These are phyloP conservation scores for Anaspis maculata DNA, from an alignment of 2,888 invertebrate species.

Conservation along the genomic window DNA sequence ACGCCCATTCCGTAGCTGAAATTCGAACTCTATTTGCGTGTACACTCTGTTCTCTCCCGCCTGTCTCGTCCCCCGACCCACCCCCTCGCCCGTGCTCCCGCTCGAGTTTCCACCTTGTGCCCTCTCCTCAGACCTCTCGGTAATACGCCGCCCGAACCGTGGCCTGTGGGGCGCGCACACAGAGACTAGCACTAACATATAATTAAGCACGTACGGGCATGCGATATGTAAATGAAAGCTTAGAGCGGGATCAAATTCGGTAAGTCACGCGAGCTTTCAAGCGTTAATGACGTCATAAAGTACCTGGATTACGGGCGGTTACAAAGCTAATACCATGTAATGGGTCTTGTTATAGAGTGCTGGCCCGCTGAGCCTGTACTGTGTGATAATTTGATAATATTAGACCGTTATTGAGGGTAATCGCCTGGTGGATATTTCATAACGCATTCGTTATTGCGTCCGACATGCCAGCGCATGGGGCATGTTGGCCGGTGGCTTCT, in stretches of 20 bases:
- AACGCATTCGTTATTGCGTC: constrained; percentile 24
- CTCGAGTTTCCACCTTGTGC: too few relatives aligned
- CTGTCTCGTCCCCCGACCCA: too few relatives aligned
- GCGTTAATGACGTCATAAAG: constrained; percentile 37
- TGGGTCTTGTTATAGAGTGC: constrained; percentile 35
- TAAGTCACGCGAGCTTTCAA: constrained; percentile 37
- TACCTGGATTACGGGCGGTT: constrained; percentile 38
- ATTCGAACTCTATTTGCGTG: too few relatives aligned
- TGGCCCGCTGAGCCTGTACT: constrained; percentile 28
- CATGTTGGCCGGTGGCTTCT: too few relatives aligned
- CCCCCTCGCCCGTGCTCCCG: too few relatives aligned
- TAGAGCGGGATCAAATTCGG: constrained; percentile 34
- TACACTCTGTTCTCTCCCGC: too few relatives aligned
- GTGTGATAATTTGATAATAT: constrained; percentile 35
- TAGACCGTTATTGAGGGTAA: constrained; percentile 30
- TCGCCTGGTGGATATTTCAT: constrained; percentile 29
- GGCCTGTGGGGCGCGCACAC: too few relatives aligned
- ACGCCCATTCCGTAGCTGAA: too few relatives aligned
- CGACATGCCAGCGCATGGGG: constrained; percentile 22
- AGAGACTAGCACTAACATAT: too few relatives aligned
- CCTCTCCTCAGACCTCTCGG: too few relatives aligned
- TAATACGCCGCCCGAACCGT: too few relatives aligned
- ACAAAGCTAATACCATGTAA: constrained; percentile 38
- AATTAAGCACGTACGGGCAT: constrained; percentile 34
- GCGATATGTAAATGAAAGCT: constrained; percentile 37